Evolutionary conservation across 2,113 vertebrate genomes (phyloP), one percentile per base, ranked within the genome.

Genomic region (Melanocharis versteri): DNA sequence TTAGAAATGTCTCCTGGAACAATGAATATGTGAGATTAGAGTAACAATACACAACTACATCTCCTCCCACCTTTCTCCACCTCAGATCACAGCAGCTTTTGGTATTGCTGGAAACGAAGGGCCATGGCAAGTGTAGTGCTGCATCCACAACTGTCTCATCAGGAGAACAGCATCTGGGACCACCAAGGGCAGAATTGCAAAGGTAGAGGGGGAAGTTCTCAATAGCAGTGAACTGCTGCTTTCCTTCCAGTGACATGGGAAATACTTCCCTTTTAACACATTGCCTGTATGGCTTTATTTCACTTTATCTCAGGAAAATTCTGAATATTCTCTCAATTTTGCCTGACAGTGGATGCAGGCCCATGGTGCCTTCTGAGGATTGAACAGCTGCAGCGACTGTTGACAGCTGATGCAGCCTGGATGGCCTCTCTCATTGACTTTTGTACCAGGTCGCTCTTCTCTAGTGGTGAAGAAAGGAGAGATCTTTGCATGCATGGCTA

Each of bases 401-500:
- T 97, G 96, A 51, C 97, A 98, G 94, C 97, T 94, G 95, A 97
- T 78, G 83, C 40, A 66, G 78, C 94, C 79, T 93, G 85, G 47
- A 26, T 51, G 94, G 87, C 87, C 92, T 62, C 48, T 66, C 39
- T 68, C 90, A 80, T 83, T 47, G 80, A 73, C 50, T 77, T 94
- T 79, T 75, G 44, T 65, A 62, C 48, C 83, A 71, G 69, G 31
- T 57, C 82, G 87, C 82, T 94, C 93, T 96, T 68, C 53, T 75
- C 69, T 73, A 75, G 73, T 50, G 62, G 83, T 92, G 88, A 92
- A 96, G 78, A 80, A 75, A 94, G 37, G 53, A 70, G 47, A 95
- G 16, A 62, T 30, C n/a, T 56, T 83, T 97, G 94, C 85, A 98
- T 48, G 98, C 98, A 95, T 98, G 98, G 87, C 28, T 97, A 97